phyloP scores from a whole-genome alignment of 53 echinoderm and acorn worm species.

The Mesocentrotus franciscanus region DNA sequence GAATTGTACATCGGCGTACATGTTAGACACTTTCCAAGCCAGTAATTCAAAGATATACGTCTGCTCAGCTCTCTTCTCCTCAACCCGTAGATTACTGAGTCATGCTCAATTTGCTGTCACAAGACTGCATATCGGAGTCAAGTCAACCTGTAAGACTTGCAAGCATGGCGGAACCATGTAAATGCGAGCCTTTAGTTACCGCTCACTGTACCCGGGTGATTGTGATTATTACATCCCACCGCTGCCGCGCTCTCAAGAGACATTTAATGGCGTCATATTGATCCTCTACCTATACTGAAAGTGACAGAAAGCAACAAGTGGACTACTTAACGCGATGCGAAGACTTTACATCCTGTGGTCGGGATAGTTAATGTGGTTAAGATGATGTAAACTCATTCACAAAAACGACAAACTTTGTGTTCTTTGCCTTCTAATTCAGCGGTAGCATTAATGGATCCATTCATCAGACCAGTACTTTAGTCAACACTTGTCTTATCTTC shows the following conservation, averaged over 20 bases:
- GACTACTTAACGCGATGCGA: not conserved
- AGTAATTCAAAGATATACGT: not conserved
- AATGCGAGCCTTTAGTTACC: not conserved
- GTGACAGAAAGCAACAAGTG: constrained; percentile 41
- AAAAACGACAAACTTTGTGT: constrained; percentile 7
- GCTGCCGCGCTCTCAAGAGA: constrained; percentile 22
- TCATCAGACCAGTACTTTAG: not conserved
- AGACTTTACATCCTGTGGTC: not conserved
- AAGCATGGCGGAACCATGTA: not conserved
- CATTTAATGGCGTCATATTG: constrained; percentile 40
- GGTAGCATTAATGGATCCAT: constrained; percentile 17
- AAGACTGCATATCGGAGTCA: not conserved
- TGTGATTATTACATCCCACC: not conserved
- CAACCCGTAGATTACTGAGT: constrained; percentile 6
- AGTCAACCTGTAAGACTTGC: not conserved
- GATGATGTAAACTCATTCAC: constrained; percentile 6
- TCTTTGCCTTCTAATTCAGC: constrained; percentile 19
- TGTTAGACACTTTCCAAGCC: not conserved
- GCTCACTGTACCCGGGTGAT: not conserved
- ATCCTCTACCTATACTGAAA: not conserved
- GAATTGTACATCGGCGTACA: too few relatives aligned
- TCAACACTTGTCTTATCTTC: constrained; percentile 20
- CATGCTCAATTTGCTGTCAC: not conserved
- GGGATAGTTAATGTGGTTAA: not conserved
- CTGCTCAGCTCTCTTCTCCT: not conserved